phyloP scores from a whole-genome alignment of 2,797 vertebrate genomes.

The Tolypeutes matacus region DNA sequence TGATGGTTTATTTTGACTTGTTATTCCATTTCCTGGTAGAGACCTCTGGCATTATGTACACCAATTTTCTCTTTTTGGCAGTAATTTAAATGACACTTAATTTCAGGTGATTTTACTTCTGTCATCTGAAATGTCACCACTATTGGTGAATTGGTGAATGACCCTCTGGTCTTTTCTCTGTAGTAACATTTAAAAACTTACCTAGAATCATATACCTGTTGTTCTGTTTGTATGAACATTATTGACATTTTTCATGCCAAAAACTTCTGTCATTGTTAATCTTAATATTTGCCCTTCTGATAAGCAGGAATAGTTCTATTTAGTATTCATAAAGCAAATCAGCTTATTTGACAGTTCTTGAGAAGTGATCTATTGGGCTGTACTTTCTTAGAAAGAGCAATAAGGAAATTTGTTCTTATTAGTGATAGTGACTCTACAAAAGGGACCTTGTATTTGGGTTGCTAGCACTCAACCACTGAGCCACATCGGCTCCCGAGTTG shows the following conservation, averaged over 20 bases:
- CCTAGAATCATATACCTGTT: background rate
- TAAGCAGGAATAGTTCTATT: background rate
- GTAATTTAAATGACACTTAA: conserved; percentile 7
- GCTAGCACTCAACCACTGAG: too few species aligned
- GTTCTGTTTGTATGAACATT: background rate
- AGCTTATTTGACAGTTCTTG: background rate
- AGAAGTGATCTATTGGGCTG: background rate
- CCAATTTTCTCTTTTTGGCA: background rate
- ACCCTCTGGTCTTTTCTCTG: background rate
- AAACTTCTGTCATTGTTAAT: background rate
- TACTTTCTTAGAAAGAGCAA: background rate
- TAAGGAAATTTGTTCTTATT: background rate
- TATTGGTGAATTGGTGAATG: background rate
- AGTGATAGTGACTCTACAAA: background rate
- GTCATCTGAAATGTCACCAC: background rate
- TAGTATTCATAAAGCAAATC: background rate
- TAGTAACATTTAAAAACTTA: background rate
- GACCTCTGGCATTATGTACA: background rate
- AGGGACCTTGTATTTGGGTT: too few species aligned
- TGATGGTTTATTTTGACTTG: background rate
- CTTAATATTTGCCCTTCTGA: background rate
- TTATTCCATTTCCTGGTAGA: background rate
- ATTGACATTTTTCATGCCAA: background rate
- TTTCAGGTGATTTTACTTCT: background rate
- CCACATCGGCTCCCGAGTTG: too few species aligned